Percentiles rank a stretch among this genome's conserved stretches.
These are phyloP conservation scores for Callyntrura sp. DNA, from an alignment of 2,888 invertebrate genomes.

Conservation along the genomic window DNA sequence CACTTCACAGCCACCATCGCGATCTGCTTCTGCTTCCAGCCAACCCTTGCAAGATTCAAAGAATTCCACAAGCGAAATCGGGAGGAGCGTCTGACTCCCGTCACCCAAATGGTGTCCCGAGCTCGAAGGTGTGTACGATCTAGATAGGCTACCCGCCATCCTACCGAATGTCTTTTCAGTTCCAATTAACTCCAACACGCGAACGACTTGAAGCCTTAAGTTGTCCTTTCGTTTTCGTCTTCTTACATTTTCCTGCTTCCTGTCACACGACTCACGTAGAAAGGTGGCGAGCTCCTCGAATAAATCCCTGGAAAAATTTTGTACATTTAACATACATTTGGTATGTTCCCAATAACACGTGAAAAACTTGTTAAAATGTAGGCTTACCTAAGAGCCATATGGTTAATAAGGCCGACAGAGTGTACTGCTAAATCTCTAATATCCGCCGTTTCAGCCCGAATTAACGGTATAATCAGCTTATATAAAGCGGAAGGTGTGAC, in stretches of 20 bases:
- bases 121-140: constrained; percentile 78
- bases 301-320: constrained; percentile 92
- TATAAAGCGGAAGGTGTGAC: constrained; percentile 95
- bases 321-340: too few relatives aligned
- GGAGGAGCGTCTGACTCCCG: constrained; percentile 74
- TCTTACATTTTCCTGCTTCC: constrained; percentile 98
- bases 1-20: constrained; percentile 83
- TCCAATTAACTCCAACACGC: constrained; percentile 96
- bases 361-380: constrained; percentile 20
- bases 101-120: constrained; percentile 80
- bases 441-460: constrained; percentile 97
- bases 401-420: constrained; percentile 98
- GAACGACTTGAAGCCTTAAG: constrained; percentile 95
- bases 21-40: constrained; percentile 83
- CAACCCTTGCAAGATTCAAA: constrained; percentile 82
- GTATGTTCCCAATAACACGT: too few relatives aligned
- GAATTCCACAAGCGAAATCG: constrained; percentile 81
- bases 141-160: constrained; percentile 80
- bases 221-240: constrained; percentile 96
- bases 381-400: constrained; percentile 95
- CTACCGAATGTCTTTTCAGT: constrained; percentile 94
- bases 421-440: constrained; percentile 97
- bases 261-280: constrained; percentile 97
- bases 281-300: constrained; percentile 97
- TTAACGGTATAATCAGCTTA: constrained; percentile 95